Percentiles rank a stretch among this genome's conserved stretches.
These are phyloP conservation scores for Myxocyprinus asiaticus DNA, from an alignment of 2,113 vertebrate species.

Conservation along the genomic window DNA sequence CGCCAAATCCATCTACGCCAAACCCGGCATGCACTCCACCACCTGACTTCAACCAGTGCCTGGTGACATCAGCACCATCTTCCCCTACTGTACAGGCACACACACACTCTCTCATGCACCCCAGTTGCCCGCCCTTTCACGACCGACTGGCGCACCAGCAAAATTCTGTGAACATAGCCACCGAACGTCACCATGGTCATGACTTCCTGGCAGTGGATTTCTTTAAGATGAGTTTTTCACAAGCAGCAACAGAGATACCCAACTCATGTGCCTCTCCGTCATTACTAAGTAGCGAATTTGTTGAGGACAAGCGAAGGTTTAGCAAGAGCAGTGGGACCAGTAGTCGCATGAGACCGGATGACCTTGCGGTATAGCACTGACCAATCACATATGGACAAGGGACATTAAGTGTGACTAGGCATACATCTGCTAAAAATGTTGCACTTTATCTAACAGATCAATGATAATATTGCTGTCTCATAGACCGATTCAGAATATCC, in stretches of 20 bases:
- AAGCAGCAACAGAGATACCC: conserved; percentile 66
- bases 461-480: neutral
- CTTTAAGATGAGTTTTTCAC: conserved; percentile 76
- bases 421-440: neutral
- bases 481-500: neutral
- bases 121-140: conserved; percentile 77
- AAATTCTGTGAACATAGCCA: conserved; percentile 87
- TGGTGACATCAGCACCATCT: conserved; percentile 67
- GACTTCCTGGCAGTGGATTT: conserved; percentile 63
- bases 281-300: conserved; percentile 63
- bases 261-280: conserved; percentile 41
- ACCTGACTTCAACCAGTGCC: conserved; percentile 87
- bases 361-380: conserved; percentile 83
- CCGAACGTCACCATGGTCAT: conserved; percentile 77
- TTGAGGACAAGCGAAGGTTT: conserved; percentile 82
- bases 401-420: neutral
- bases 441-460: neutral
- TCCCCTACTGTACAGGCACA: conserved; percentile 51
- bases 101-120: conserved; percentile 61
- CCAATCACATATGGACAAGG: neutral
- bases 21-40: conserved; percentile 81
- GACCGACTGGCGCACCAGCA: conserved; percentile 84
- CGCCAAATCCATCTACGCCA: conserved; percentile 60
- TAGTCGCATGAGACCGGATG: conserved; percentile 85
- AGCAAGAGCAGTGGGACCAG: conserved; percentile 88